Percentiles rank a stretch among this genome's conserved stretches.
These are phyloP conservation scores for Chelonus formosanus DNA, from an alignment of 2,888 invertebrate genomes.

Conservation along the genomic window DNA sequence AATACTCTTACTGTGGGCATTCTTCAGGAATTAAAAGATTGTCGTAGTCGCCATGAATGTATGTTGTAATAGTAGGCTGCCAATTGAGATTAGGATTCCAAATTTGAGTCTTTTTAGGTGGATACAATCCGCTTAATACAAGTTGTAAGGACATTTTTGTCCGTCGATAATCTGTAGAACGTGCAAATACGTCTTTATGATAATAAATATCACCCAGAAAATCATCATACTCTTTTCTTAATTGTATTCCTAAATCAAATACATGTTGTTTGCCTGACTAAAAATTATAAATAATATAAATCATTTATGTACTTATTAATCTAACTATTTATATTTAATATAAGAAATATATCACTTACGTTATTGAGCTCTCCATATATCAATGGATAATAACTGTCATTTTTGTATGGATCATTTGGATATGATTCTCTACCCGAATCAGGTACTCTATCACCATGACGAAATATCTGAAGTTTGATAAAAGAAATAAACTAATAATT, in stretches of 20 bases:
- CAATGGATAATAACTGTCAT: constrained; percentile 70
- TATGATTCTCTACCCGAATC: constrained; percentile 68
- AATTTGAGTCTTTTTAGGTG: constrained; percentile 67
- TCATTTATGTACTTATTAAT: too few relatives aligned
- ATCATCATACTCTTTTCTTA: constrained; percentile 64
- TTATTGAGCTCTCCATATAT: constrained; percentile 63
- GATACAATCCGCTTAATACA: constrained; percentile 74
- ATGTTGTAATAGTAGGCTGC: constrained; percentile 69
- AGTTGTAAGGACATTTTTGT: constrained; percentile 77
- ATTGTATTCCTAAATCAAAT: constrained; percentile 65
- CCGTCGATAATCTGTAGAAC: constrained; percentile 75
- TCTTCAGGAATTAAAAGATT: constrained; percentile 44
- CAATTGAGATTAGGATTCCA: constrained; percentile 70
- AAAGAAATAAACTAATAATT: neutral
- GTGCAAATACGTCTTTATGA: constrained; percentile 55
- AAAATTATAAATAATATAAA: neutral
- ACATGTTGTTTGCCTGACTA: constrained; percentile 68
- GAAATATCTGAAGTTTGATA: constrained; percentile 68
- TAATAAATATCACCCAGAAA: constrained; percentile 65
- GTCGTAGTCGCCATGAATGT: constrained; percentile 39
- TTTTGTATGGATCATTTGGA: constrained; percentile 69
- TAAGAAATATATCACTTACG: constrained; percentile 36
- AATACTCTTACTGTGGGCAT: constrained; percentile 48
- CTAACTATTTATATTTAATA: too few relatives aligned
- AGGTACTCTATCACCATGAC: constrained; percentile 79